Base-by-base conservation (phyloP, 2,113 vertebrate genomes). In the Sceloporus tristichus region DNA sequence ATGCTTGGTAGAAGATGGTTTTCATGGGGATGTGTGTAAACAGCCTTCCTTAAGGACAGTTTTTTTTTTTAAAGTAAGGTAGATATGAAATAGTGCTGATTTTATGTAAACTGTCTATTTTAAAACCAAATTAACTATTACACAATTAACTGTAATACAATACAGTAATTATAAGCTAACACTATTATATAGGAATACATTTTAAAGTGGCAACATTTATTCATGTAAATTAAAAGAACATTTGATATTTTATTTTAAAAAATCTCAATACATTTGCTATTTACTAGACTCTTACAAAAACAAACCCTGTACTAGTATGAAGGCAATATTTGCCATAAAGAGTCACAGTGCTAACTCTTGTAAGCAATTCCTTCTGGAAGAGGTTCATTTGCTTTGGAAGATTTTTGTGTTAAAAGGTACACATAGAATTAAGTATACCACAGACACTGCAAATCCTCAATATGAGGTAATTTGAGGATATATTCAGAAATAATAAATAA, bases 371-470 rank as follows among this genome's bases (percentile, higher is more conserved):
- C 25, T 65, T 85, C 65, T 62, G 14, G 54, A 85, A 27, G 23
- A 65, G 1, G 54, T 76, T 38, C 5, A 38, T 62, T 74, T 73
- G 82, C 68, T 84, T 27, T 40, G 83, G 48, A 40, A 23, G 18
- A 76, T 65, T 16, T 71, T 34, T 65, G 48, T 59, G 48, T 84
- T 48, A 16, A 76, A 66, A 19, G 25, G 34, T 70, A 38, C 40
- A 77, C 56, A 85, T 23, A 77, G 34, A 59, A 85, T 76, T 76
- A 62, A 76, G 13, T 27, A 76, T 77, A 62, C 25, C 84, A 85
- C 54, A 85, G 42, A 40, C 48, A 85, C 1, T 76, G 84, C 73
- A 85, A 77, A 42, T 62, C 73, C 56, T 62, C 23, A 62, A 42
- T 40, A 65, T 40, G 62, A 77, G 73, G 56, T 65, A 40, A 77